Conservation (phyloP, 2,888 invertebrate genomes). For the Oscheius myriophilus region DNA sequence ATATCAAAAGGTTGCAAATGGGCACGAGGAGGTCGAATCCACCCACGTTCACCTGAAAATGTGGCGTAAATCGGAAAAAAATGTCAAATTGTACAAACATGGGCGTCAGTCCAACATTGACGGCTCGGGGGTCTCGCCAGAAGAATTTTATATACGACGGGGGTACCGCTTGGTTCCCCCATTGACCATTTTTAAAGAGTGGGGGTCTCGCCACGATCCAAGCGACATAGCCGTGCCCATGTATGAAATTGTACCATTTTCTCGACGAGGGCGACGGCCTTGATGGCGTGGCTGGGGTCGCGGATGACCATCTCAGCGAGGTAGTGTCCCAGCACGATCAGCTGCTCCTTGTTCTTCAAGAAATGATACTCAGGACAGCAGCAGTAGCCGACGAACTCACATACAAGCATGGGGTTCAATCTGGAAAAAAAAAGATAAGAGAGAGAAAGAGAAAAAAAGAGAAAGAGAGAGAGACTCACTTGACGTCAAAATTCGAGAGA, state of each 20-base stretch:
- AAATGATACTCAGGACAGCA: constrained; percentile 3
- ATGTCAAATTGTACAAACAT: neutral
- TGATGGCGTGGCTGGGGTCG: neutral
- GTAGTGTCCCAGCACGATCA: constrained; percentile 12
- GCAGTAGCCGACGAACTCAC: constrained; percentile 18
- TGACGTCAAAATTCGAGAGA: neutral
- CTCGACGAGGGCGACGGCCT: constrained; percentile 16
- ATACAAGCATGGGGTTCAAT: constrained; percentile 21
- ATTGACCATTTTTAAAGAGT: no score
- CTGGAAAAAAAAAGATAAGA: neutral
- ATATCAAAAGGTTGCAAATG: neutral
- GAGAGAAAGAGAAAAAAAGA: neutral
- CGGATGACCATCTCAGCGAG: constrained; percentile 11
- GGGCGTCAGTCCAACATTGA: no score
- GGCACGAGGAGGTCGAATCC: constrained; percentile 15
- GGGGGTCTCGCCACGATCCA: no score
- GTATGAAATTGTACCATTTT: neutral
- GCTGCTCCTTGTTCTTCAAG: neutral
- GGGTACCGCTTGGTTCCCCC: no score
- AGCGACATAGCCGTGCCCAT: neutral
- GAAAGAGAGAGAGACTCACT: neutral
- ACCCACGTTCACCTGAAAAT: constrained; percentile 7
- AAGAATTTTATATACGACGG: no score
- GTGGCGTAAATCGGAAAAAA: neutral
- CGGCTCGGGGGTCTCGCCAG: no score